Conservation (phyloP, 2,888 invertebrate genomes). For the Hemicrepidius hirtus region DNA sequence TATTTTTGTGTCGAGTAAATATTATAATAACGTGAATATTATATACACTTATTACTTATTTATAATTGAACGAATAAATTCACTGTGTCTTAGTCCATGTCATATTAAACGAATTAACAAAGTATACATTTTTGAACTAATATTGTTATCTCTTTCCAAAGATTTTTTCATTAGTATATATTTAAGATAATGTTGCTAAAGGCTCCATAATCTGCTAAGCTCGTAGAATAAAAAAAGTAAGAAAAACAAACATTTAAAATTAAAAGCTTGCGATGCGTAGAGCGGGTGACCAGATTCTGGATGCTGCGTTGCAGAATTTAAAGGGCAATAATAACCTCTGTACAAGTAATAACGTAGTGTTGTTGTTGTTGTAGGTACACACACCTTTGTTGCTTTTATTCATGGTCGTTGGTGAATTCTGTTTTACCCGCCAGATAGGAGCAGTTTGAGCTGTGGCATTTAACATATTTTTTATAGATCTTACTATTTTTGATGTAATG, state of each 20-base stretch:
- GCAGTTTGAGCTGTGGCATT: conserved; percentile 70
- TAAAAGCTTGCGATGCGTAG: conserved; percentile 40
- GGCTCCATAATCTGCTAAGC: conserved; percentile 68
- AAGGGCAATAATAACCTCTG: conserved; percentile 50
- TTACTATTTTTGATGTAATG: conserved; percentile 68
- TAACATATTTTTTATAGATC: conserved; percentile 67
- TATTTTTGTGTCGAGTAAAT: conserved; percentile 63
- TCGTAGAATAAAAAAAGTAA: too few relatives aligned
- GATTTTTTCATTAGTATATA: conserved; percentile 69
- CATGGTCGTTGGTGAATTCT: conserved; percentile 54
- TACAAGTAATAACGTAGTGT: conserved; percentile 61
- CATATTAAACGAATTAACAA: conserved; percentile 73
- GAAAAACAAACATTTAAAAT: too few relatives aligned
- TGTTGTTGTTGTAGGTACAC: conserved; percentile 67
- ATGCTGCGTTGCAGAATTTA: conserved; percentile 42
- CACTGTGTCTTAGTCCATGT: conserved; percentile 73
- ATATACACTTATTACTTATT: conserved; percentile 48
- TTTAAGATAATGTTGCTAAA: conserved; percentile 67
- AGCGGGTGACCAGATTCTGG: conserved; percentile 50
- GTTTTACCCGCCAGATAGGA: conserved; percentile 68
- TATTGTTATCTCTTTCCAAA: conserved; percentile 73
- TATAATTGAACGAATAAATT: conserved; percentile 69
- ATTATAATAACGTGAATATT: conserved; percentile 53
- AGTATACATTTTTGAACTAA: conserved; percentile 72
- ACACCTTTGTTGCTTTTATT: conserved; percentile 60